Percentiles rank a stretch among this genome's conserved stretches.
phyloP scores from a whole-genome alignment of 2,113 vertebrate genomes.

The Craseonycteris thonglongyai region DNA sequence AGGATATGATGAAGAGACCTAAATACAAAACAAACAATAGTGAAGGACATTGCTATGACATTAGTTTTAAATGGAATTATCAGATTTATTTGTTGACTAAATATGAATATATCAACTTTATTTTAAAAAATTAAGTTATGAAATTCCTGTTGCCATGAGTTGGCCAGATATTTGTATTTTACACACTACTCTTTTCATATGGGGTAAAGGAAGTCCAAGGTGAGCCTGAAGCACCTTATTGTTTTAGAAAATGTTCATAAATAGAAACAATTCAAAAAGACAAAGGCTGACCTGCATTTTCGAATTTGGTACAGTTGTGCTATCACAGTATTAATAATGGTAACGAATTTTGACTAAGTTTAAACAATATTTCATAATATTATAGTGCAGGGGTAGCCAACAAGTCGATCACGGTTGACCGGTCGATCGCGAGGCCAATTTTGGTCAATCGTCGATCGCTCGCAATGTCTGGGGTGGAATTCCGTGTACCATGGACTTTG shows the following conservation, averaged over 20 bases:
- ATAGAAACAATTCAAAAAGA: not conserved
- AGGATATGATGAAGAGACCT: not conserved
- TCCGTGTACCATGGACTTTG: too few species aligned
- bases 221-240: not conserved
- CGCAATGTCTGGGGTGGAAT: too few species aligned
- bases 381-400: too few species aligned
- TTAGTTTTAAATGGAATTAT: not conserved
- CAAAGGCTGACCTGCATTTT: not conserved
- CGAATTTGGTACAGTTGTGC: not conserved
- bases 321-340: not conserved
- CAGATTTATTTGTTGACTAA: not conserved
- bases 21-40: not conserved
- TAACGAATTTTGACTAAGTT: not conserved
- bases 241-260: not conserved
- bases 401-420: too few species aligned
- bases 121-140: not conserved
- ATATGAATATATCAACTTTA: not conserved
- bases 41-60: not conserved
- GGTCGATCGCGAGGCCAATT: too few species aligned
- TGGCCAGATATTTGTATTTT: not conserved
- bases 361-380: not conserved
- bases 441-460: too few species aligned
- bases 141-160: not conserved
- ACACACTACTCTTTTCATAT: not conserved
- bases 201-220: not conserved